Evolutionary conservation across 2,113 vertebrate species (phyloP), one percentile per base, ranked within the genome.

Genomic region (Tricholaema leucomelas): DNA sequence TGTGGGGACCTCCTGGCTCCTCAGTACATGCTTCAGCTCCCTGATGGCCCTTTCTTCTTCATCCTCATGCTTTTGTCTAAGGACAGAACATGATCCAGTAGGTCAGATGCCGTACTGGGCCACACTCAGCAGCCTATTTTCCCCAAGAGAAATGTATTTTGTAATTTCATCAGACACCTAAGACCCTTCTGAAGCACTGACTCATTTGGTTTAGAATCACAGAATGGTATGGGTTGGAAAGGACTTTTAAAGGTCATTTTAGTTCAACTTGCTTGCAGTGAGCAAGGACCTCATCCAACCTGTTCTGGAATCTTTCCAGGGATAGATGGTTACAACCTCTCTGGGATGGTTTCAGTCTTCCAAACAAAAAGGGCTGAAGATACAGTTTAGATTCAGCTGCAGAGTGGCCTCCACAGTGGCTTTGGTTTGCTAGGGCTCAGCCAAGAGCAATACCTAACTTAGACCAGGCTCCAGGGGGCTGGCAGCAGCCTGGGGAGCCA

Each of bases 281-380:
- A 10, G 20, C 10, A 63, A 31, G 40, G 23, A 33, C 24, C 31
- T 19, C 0, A 0, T 75, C 54, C 75, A 54, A 1, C 28, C 42
- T 48, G 75, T 3, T 31, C 59, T 48, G 4, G 28, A 31, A 8
- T 31, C 3, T 30, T 56, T 15, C 24, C 31, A 46, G 21, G 8
- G 5, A 52, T 19, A 36, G 36, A 6, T 46, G 50, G 23, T 31
- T 15, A 7, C 36, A 15, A 13, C 14, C 31, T 55, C 16, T 38
- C 31, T 24, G 38, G 8, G 4, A 15, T 6, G 36, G 35, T 61
- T 67, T 64, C 65, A 58, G 6, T 46, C 28, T 10, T 61, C 31
- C 4, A 4, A 4, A 65, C 31, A 27, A 2, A 2, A 42, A 73
- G 56, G 10, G 8, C 27, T 61, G 7, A 70, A 64, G 71, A 16